A percentile compares a stretch with the other conserved stretches of the same genome.
Conservation (phyloP, 1,140 invertebrate genomes). For the Phymorhynchus buccinoides region DNA sequence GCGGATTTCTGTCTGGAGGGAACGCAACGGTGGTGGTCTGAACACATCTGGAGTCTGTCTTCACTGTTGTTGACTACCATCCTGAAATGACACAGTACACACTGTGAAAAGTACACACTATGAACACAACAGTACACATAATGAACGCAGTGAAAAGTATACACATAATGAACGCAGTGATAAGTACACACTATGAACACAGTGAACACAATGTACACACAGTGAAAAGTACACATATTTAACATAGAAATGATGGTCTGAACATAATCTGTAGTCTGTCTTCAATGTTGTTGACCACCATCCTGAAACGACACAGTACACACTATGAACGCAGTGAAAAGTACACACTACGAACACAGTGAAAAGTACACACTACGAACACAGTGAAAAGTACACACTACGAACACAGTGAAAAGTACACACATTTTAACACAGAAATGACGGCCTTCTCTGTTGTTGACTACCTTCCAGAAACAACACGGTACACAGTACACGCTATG, state of each 20-base stretch:
- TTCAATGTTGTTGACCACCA: conserved; percentile 65
- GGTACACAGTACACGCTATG: too few species aligned
- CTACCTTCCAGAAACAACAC: too few species aligned
- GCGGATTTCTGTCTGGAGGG: conserved; percentile 54
- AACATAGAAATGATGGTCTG: conserved; percentile 67
- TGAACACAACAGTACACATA: neutral
- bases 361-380: too few species aligned
- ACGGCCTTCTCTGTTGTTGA: too few species aligned
- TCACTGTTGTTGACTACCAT: conserved; percentile 65
- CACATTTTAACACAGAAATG: too few species aligned
- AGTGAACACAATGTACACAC: too few species aligned
- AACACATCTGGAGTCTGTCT: conserved; percentile 69
- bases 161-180: neutral
- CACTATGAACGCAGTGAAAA: too few species aligned
- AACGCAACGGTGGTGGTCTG: conserved; percentile 68
- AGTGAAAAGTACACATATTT: too few species aligned
- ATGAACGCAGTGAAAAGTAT: neutral
- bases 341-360: too few species aligned
- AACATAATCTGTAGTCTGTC: conserved; percentile 70
- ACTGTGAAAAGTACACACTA: too few species aligned
- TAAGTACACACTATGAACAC: neutral
- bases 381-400: too few species aligned
- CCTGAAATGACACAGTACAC: conserved; percentile 54
- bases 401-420: too few species aligned
- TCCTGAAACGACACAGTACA: conserved; percentile 55